Conservation (phyloP, 2,888 invertebrate genomes). For the Ellobium chinense region DNA sequence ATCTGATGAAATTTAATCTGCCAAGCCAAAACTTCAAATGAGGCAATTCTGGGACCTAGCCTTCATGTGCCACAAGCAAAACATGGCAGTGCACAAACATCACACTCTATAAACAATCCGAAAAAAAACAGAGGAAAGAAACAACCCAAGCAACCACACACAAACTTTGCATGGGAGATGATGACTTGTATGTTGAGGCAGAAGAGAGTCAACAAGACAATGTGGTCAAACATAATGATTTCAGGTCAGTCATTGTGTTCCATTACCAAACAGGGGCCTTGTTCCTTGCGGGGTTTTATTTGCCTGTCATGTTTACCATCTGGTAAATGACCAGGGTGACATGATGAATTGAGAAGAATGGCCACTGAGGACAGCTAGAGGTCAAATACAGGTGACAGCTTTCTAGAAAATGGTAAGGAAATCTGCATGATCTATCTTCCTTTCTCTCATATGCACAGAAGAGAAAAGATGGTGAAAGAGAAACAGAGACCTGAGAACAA, state of each 20-base stretch:
- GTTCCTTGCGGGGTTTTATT: not conserved
- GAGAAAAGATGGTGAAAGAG: too few relatives aligned
- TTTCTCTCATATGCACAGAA: too few relatives aligned
- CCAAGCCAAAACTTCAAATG: too few relatives aligned
- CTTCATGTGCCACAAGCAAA: too few relatives aligned
- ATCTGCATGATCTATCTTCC: too few relatives aligned
- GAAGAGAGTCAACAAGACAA: not conserved
- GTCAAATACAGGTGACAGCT: not conserved
- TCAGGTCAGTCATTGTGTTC: not conserved
- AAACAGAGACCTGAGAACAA: too few relatives aligned
- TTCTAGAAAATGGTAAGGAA: too few relatives aligned
- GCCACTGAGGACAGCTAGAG: not conserved
- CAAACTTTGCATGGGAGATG: not conserved
- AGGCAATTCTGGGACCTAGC: too few relatives aligned
- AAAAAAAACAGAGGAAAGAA: not conserved
- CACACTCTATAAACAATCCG: too few relatives aligned
- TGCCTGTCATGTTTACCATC: not conserved
- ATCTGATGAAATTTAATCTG: too few relatives aligned
- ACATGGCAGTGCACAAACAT: too few relatives aligned
- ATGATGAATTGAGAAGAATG: not conserved
- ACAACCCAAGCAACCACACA: not conserved
- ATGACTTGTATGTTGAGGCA: not conserved
- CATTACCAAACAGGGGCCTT: not conserved
- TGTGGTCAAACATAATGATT: not conserved
- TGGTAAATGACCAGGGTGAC: not conserved